These are phyloP conservation scores for Neopelma chrysocephalum DNA, from an alignment of 2,797 vertebrate species.

Conservation along the genomic window DNA sequence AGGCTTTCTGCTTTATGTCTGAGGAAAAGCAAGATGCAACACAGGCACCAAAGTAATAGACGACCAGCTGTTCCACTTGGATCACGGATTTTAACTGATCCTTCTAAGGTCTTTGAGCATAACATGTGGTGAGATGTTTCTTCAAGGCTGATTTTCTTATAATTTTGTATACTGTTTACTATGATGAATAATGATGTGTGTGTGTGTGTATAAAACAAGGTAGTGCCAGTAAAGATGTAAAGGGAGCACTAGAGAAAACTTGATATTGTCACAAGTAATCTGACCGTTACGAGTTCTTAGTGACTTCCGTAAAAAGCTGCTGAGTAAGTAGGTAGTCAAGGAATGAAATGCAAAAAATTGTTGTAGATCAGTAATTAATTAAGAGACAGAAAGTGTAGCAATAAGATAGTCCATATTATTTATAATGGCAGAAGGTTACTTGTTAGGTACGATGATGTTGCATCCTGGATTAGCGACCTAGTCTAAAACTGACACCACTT, in stretches of 20 bases:
- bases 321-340: background rate
- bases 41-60: slow-evolving; percentile 73
- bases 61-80: slow-evolving; percentile 86
- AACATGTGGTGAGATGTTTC: slow-evolving; percentile 79
- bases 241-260: background rate
- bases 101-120: slow-evolving; percentile 79
- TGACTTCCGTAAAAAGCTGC: background rate
- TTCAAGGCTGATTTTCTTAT: background rate
- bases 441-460: background rate
- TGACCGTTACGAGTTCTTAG: background rate
- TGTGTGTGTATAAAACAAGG: background rate
- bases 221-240: background rate
- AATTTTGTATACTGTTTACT: background rate
- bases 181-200: background rate
- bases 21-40: slow-evolving; percentile 63
- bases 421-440: background rate
- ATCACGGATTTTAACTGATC: slow-evolving; percentile 85
- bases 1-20: slow-evolving; percentile 66
- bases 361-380: background rate
- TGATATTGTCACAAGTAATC: background rate
- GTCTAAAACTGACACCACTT: background rate
- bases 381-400: background rate
- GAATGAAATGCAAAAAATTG: background rate
- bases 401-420: background rate
- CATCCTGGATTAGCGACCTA: background rate